Conservation (phyloP, 2,113 vertebrate species). For the Gopherus evgoodei region DNA sequence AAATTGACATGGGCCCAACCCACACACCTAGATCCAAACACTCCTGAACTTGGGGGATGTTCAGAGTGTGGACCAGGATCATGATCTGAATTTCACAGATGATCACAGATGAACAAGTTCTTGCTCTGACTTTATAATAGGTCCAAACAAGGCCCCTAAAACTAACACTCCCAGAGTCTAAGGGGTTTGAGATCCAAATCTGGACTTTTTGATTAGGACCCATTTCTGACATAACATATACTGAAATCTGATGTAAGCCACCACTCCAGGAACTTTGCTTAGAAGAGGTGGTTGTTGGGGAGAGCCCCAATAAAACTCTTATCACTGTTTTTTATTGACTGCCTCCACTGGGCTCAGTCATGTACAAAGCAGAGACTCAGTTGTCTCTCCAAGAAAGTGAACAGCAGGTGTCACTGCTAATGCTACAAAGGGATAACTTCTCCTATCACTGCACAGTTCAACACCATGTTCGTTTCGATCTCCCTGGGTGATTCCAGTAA, state of each 20-base stretch:
- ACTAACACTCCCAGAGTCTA: neutral
- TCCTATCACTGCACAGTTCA: neutral
- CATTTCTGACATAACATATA: neutral
- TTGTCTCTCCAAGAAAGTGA: neutral
- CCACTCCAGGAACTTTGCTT: neutral
- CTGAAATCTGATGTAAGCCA: neutral
- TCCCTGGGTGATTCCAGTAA: neutral
- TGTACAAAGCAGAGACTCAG: neutral
- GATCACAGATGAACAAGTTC: neutral
- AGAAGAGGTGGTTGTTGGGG: neutral
- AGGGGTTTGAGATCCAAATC: neutral
- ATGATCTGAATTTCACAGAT: neutral
- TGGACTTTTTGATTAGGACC: neutral
- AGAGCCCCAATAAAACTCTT: neutral
- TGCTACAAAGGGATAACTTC: neutral
- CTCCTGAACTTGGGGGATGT: neutral
- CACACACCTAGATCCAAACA: neutral
- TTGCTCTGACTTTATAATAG: neutral
- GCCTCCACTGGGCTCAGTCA: neutral
- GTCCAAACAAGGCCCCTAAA: neutral
- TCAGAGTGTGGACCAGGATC: neutral
- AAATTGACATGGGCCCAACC: neutral
- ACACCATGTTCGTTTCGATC: neutral
- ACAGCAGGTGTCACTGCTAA: neutral
- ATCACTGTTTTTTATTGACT: neutral